Conservation (phyloP, 2,888 invertebrate genomes). For the Noctuana brunneofusca region DNA sequence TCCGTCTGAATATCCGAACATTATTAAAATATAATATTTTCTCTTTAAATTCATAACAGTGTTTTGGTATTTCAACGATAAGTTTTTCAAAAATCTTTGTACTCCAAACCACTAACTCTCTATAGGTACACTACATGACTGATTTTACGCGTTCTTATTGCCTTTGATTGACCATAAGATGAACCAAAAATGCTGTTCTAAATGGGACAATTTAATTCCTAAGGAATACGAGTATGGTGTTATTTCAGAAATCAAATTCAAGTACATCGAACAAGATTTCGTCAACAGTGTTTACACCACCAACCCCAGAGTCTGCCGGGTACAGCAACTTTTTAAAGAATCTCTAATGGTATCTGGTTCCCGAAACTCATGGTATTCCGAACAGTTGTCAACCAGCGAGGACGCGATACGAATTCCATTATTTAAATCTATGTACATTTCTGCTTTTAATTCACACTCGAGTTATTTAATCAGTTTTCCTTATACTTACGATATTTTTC, state of each 20-base stretch:
- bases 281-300: constrained; percentile 74
- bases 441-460: constrained; percentile 5
- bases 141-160: too few relatives aligned
- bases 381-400: constrained; percentile 42
- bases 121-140: too few relatives aligned
- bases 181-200: too few relatives aligned
- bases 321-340: constrained; percentile 77
- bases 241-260: constrained; percentile 70
- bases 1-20: too few relatives aligned
- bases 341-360: constrained; percentile 53
- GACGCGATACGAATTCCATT: constrained; percentile 52
- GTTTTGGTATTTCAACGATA: too few relatives aligned
- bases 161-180: too few relatives aligned
- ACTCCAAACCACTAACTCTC: too few relatives aligned
- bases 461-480: constrained; percentile 28
- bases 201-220: too few relatives aligned
- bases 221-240: too few relatives aligned
- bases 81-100: too few relatives aligned
- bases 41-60: too few relatives aligned
- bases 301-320: constrained; percentile 75
- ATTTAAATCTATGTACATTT: constrained; percentile 23
- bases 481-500: constrained; percentile 18
- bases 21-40: too few relatives aligned
- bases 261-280: constrained; percentile 73
- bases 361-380: constrained; percentile 50